These are phyloP conservation scores for Psix sp. DNA, from an alignment of 1,140 invertebrate genomes.

Conservation along the genomic window DNA sequence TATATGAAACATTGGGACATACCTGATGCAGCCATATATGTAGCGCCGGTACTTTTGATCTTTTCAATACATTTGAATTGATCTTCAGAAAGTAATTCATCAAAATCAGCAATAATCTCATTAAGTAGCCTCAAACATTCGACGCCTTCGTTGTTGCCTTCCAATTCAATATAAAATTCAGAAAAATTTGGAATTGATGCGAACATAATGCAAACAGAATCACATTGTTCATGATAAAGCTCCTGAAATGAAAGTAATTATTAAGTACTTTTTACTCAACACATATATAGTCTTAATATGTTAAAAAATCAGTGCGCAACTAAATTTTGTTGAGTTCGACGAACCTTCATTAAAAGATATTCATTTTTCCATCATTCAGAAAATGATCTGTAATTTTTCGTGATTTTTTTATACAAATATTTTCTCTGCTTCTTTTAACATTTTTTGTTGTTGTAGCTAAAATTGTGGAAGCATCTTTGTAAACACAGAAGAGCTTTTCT, in stretches of 20 bases:
- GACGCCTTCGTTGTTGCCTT: conserved; percentile 95
- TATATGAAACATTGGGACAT: conserved; percentile 60
- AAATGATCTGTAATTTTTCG: too few species aligned
- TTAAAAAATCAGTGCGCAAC: too few species aligned
- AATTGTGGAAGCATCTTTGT: too few species aligned
- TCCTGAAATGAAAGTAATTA: conserved; percentile 87
- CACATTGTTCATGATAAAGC: conserved; percentile 96
- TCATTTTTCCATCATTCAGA: too few species aligned
- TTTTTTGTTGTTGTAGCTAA: too few species aligned
- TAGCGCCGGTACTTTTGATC: conserved; percentile 97
- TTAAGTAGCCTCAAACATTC: conserved; percentile 95
- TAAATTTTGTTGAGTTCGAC: too few species aligned
- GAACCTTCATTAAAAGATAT: too few species aligned
- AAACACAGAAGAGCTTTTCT: too few species aligned
- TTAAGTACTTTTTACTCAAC: too few species aligned
- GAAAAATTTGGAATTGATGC: conserved; percentile 98
- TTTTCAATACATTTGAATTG: conserved; percentile 95
- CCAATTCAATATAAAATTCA: conserved; percentile 96
- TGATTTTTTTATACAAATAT: too few species aligned
- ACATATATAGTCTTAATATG: too few species aligned
- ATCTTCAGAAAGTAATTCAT: conserved; percentile 91
- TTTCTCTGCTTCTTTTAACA: too few species aligned
- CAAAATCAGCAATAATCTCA: conserved; percentile 98
- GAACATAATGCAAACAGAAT: conserved; percentile 96
- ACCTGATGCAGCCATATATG: conserved; percentile 98